Percentiles rank a stretch among this genome's conserved stretches.
Evolutionary conservation across 2,888 invertebrate species (phyloP).

Genomic region (Netelia fuscicornis): DNA sequence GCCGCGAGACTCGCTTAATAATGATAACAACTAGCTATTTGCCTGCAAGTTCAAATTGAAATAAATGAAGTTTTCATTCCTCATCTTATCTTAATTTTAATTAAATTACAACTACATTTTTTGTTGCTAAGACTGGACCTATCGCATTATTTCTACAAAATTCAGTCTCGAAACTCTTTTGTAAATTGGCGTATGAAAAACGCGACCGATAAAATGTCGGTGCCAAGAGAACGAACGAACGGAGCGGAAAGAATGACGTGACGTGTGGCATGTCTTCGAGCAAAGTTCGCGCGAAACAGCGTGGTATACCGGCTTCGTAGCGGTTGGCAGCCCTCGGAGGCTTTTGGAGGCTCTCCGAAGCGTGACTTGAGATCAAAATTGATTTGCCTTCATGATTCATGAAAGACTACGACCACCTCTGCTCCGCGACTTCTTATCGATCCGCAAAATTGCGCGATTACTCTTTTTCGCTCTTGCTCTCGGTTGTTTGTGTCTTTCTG

Average conservation of each 20-base stretch:
- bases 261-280: slow-evolving; percentile 62
- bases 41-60: too few relatives aligned
- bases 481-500: not conserved
- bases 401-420: slow-evolving; percentile 36
- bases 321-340: slow-evolving; percentile 47
- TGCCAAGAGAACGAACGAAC: slow-evolving; percentile 12
- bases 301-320: slow-evolving; percentile 51
- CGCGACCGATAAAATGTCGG: slow-evolving; percentile 67
- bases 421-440: slow-evolving; percentile 37
- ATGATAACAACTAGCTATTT: too few relatives aligned
- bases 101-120: too few relatives aligned
- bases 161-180: not conserved
- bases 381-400: slow-evolving; percentile 60
- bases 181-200: slow-evolving; percentile 71
- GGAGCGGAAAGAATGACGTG: slow-evolving; percentile 50
- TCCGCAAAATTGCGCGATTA: slow-evolving; percentile 47
- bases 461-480: slow-evolving; percentile 15
- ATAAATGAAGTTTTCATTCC: too few relatives aligned
- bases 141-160: not conserved
- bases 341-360: slow-evolving; percentile 52
- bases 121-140: not conserved
- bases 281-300: slow-evolving; percentile 60
- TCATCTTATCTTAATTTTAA: too few relatives aligned
- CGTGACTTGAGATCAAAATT: slow-evolving; percentile 62
- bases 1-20: too few relatives aligned